Evolutionary conservation across 2,888 invertebrate species (phyloP).

Genomic region (Andrena chrysosceles): DNA sequence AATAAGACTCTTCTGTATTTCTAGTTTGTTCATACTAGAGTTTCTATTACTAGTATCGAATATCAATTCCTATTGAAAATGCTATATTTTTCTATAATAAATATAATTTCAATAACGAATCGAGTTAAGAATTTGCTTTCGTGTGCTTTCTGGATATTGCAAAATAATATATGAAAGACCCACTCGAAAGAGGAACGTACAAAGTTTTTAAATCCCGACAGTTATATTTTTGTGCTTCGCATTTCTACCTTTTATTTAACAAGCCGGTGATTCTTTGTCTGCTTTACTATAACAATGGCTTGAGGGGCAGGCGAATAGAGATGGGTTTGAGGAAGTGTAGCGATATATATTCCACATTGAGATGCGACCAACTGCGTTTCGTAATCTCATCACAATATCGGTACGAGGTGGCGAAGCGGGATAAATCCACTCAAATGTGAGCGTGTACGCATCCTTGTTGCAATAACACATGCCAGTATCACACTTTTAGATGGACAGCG

Average conservation of each 20-base stretch:
- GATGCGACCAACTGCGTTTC: conserved; percentile 88
- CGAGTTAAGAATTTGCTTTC: not conserved
- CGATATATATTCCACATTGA: conserved; percentile 85
- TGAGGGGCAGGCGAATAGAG: conserved; percentile 61
- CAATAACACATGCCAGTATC: conserved; percentile 45
- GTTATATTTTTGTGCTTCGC: not conserved
- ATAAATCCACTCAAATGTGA: conserved; percentile 76
- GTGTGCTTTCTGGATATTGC: not conserved
- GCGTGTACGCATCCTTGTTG: conserved; percentile 54
- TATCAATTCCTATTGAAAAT: not conserved
- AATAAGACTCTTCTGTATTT: too few species aligned
- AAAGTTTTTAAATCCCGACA: not conserved
- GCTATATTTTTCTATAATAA: not conserved
- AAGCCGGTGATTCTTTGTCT: conserved; percentile 34
- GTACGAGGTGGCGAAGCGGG: conserved; percentile 83
- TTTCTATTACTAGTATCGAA: too few species aligned
- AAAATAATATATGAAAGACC: not conserved
- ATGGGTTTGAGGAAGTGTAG: conserved; percentile 72
- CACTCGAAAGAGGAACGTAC: not conserved
- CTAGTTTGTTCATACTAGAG: too few species aligned
- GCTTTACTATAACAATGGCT: conserved; percentile 61
- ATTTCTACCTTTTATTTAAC: conserved; percentile 25
- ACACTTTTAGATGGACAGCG: conserved; percentile 57
- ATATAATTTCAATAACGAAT: not conserved
- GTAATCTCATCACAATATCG: conserved; percentile 90